Evolutionary conservation across 2,888 invertebrate genomes (phyloP).

Genomic region (Morpho achilles): DNA sequence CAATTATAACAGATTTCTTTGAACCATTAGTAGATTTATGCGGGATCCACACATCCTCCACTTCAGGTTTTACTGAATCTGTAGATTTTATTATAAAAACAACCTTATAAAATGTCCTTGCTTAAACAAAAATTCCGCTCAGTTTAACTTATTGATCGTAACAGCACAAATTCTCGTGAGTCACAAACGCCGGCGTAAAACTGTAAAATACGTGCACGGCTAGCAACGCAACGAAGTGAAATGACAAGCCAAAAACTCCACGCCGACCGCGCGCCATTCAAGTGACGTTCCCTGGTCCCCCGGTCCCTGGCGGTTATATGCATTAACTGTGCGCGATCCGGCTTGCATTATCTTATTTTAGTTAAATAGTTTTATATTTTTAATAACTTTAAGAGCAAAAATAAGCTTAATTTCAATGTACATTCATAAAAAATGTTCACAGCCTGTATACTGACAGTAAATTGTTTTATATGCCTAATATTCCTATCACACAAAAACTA

Average conservation of each 20-base stretch:
- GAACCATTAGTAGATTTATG: conserved; percentile 61
- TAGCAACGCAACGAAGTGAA: conserved; percentile 48
- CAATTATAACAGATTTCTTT: conserved; percentile 60
- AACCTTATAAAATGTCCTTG: conserved; percentile 48
- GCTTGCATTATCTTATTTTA: conserved; percentile 34
- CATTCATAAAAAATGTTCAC: no score
- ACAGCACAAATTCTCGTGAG: conserved; percentile 29
- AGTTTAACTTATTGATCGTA: conserved; percentile 17
- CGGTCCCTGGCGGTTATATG: conserved; percentile 50
- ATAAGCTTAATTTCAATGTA: no score
- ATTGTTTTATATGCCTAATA: no score
- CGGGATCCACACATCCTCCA: conserved; percentile 47
- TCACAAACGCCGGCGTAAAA: conserved; percentile 25
- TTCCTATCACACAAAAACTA: no score
- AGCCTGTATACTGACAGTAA: no score
- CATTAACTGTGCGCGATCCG: conserved; percentile 59
- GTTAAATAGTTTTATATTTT: conserved; percentile 1
- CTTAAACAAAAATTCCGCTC: conserved; percentile 19
- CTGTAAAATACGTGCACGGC: conserved; percentile 22
- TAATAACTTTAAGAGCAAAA: neutral
- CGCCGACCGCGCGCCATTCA: conserved; percentile 30
- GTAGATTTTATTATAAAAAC: conserved; percentile 68
- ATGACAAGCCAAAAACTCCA: conserved; percentile 33
- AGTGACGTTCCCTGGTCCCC: conserved; percentile 43
- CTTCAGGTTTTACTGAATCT: conserved; percentile 69